Base-by-base conservation (phyloP, 2,888 invertebrate genomes). In the Encarsia formosa region DNA sequence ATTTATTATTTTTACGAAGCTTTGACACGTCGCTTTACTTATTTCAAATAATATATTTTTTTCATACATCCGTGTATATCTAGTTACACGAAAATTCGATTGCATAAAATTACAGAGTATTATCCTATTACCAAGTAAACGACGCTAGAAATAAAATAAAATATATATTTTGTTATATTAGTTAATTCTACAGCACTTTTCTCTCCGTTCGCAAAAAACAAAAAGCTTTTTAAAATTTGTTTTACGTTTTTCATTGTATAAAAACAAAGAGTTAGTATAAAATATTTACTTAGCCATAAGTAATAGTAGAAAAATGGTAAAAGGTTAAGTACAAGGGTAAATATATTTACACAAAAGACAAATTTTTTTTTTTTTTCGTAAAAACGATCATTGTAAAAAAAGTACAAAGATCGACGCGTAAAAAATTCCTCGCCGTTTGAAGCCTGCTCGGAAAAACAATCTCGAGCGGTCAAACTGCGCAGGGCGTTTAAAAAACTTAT, bases 271-370 rank as follows among this genome's bases (percentile, higher is more conserved):
- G 50, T 51, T 49, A 54, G 48, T 46, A 50, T 16, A 23, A 56
- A 49, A 47, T 46, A 23, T 52, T 49, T 15, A 34, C 53, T 47
- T 53, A 48, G 47, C 45, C 47, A 50, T 47, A 9, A 46, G 47
- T 43, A 40, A 18, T 49, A 49, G 39, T 23, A 39, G 35, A 34
- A 52, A 50, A 49, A 45, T 49, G 16, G 15, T 52, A 47, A 16
- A 51, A 23, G n/a, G 41, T 57, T 57, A 56, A 56, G 53, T 56
- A 53, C 53, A 50, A 32, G 44, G 54, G 34, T 57, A n/a, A n/a
- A 57, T 54, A 57, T 57, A 56, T 56, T 52, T 54, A 57, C 53
- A 57, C 50, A 56, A 57, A 51, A 50, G 54, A 56, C 42, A 46
- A 37, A 37, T 42, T 23, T 57, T n/a, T n/a, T n/a, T n/a, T n/a